Evolutionary conservation across 1,140 invertebrate species (phyloP).

Genomic region (Leguminivora glycinivorella): DNA sequence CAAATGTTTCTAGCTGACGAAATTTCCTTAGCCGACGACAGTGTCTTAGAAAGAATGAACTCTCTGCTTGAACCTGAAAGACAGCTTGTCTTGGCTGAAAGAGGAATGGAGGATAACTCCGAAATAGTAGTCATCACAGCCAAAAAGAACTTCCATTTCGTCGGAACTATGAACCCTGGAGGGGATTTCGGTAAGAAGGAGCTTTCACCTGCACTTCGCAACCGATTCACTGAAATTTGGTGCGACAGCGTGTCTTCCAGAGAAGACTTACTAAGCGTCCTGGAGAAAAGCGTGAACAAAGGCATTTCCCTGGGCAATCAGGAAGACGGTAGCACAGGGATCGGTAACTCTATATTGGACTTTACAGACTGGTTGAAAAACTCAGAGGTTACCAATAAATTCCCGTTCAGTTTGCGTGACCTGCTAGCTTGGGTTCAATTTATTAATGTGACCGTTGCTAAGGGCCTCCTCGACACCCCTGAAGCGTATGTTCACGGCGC

Average conservation of each 20-base stretch:
- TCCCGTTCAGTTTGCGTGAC: conserved; percentile 95
- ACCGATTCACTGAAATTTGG: conserved; percentile 99
- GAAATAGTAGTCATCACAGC: conserved; percentile 85
- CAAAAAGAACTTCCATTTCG: conserved; percentile 90
- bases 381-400: conserved; percentile 87
- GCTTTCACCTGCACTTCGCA: conserved; percentile 97
- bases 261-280: conserved; percentile 88
- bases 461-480: conserved; percentile 75
- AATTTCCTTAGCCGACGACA: conserved; percentile 99
- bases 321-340: conserved; percentile 79
- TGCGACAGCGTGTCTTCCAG: conserved; percentile 86
- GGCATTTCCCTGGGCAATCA: conserved; percentile 78
- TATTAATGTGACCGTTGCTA: conserved; percentile 84
- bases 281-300: conserved; percentile 87
- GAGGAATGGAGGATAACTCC: conserved; percentile 82
- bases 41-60: conserved; percentile 98
- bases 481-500: conserved; percentile 93
- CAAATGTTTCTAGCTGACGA: conserved; percentile 97
- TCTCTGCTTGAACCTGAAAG: conserved; percentile 97
- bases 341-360: conserved; percentile 86
- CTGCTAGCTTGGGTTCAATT: conserved; percentile 96
- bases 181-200: conserved; percentile 99
- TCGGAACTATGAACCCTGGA: conserved; percentile 99
- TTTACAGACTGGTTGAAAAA: conserved; percentile 90
- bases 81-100: conserved; percentile 94